Conservation (phyloP, 2,113 vertebrate genomes). For the Eurystomus gularis region DNA sequence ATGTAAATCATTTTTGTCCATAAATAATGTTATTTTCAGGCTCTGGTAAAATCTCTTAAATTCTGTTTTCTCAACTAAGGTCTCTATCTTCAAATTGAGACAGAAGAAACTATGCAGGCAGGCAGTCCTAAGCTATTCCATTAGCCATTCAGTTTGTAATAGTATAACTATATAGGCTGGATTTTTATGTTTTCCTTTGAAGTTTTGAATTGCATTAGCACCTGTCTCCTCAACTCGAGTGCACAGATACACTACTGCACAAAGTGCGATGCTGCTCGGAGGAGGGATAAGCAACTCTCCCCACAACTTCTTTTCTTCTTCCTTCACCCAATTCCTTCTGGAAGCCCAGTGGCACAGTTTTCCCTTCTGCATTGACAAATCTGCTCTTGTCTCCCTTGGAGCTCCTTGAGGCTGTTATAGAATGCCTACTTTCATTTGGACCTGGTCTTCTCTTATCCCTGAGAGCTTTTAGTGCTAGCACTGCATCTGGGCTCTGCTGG, state of each 20-base stretch:
- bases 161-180: not conserved
- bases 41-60: not conserved
- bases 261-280: not conserved
- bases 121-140: not conserved
- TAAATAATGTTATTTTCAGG: not conserved
- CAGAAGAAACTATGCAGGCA: not conserved
- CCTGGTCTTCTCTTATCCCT: not conserved
- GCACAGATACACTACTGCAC: not conserved
- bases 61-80: not conserved
- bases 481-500: not conserved
- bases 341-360: not conserved
- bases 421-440: not conserved
- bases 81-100: not conserved
- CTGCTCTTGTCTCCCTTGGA: fast-evolving
- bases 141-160: not conserved
- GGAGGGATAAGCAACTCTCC: not conserved
- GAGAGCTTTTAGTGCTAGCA: not conserved
- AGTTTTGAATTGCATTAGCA: not conserved
- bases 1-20: not conserved
- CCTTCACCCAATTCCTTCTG: not conserved
- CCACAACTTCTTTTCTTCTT: not conserved
- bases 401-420: not conserved
- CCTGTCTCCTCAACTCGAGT: fast-evolving
- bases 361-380: not conserved
- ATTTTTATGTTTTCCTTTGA: not conserved